These are phyloP conservation scores for Manduca sexta DNA, from an alignment of 1,140 invertebrate species.

Conservation along the genomic window DNA sequence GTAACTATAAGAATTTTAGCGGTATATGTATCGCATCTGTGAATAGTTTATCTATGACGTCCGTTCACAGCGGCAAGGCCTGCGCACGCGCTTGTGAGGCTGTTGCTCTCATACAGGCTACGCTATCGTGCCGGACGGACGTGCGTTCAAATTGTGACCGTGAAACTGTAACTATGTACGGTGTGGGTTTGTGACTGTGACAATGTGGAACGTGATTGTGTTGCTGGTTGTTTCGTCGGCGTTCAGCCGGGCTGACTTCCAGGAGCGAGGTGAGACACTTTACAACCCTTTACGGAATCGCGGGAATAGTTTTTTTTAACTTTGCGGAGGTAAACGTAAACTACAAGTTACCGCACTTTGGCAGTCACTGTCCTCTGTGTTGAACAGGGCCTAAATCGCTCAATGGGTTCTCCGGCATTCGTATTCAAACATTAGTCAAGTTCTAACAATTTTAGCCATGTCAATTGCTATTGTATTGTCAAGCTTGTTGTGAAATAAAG, in stretches of 20 bases:
- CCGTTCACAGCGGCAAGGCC: not conserved
- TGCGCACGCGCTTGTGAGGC: slow-evolving; percentile 3
- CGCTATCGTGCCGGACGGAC: slow-evolving; percentile 40
- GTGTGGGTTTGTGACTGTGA: slow-evolving; percentile 39
- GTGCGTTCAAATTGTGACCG: slow-evolving; percentile 32
- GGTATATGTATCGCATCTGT: slow-evolving; percentile 28
- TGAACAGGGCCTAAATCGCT: too few relatives aligned
- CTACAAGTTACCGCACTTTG: too few relatives aligned
- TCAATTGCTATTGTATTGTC: too few relatives aligned
- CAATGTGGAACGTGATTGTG: slow-evolving; percentile 39
- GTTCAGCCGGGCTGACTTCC: slow-evolving; percentile 38
- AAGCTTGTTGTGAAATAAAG: too few relatives aligned
- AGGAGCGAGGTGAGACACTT: slow-evolving; percentile 58
- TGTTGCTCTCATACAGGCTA: slow-evolving; percentile 27
- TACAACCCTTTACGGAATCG: too few relatives aligned
- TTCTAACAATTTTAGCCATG: too few relatives aligned
- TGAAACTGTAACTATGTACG: slow-evolving; percentile 3
- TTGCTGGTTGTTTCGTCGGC: slow-evolving; percentile 23
- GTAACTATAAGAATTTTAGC: too few relatives aligned
- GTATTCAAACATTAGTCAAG: too few relatives aligned
- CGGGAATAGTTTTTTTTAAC: not conserved
- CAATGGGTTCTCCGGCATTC: too few relatives aligned
- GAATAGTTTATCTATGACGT: slow-evolving; percentile 7
- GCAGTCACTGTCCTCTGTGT: too few relatives aligned
- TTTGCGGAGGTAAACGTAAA: not conserved